phyloP scores from a whole-genome alignment of 2,888 invertebrate genomes.

The Norana najaformis region DNA sequence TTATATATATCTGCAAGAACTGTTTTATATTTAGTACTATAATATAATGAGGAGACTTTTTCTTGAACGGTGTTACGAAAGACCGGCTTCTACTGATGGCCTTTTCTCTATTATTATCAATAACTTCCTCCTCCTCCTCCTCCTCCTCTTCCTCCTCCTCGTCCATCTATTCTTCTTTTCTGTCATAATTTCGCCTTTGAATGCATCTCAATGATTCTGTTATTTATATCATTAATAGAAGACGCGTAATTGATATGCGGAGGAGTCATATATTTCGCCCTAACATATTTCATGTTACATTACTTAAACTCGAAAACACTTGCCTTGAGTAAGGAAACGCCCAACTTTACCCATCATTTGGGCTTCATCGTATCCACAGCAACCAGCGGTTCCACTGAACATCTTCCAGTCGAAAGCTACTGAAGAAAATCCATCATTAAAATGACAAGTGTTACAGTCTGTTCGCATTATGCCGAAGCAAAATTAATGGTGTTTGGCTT shows the following conservation, averaged over 20 bases:
- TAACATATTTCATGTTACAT: neutral
- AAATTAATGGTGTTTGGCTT: slow-evolving; percentile 7
- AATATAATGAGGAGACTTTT: neutral
- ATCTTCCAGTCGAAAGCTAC: neutral
- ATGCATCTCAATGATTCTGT: neutral
- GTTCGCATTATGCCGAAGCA: slow-evolving; percentile 6
- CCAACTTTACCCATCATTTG: neutral
- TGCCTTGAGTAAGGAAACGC: neutral
- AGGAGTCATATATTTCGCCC: neutral
- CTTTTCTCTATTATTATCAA: neutral
- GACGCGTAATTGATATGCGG: neutral
- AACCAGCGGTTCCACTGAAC: neutral
- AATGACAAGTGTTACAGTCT: neutral
- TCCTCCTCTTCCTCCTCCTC: neutral
- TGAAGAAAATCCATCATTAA: neutral
- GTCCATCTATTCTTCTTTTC: too few relatives aligned
- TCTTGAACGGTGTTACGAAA: neutral
- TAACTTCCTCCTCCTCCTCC: neutral
- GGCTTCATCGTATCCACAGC: neutral
- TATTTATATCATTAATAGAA: neutral
- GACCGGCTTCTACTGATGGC: neutral
- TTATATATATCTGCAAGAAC: neutral
- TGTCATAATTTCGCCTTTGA: neutral
- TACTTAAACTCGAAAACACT: neutral
- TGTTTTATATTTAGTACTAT: neutral